Percentiles rank a stretch among this genome's conserved stretches.
phyloP scores from a whole-genome alignment of 2,113 vertebrate species.

The Brachyistius frenatus region DNA sequence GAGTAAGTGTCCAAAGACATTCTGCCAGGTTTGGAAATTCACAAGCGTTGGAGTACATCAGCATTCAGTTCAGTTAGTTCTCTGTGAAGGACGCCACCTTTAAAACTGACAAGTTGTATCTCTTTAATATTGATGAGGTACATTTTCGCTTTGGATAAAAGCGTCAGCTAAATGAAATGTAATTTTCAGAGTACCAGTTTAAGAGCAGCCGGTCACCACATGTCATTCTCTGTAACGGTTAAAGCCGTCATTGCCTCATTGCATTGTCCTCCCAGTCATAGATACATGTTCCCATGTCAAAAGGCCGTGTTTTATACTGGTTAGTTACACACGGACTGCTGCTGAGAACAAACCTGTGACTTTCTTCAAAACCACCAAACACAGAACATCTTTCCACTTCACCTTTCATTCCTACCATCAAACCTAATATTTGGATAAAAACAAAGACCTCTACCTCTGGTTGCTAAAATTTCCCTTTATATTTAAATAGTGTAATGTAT shows the following conservation, averaged over 20 bases:
- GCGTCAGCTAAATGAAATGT: too few species aligned
- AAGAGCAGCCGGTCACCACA: not conserved
- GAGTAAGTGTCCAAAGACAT: too few species aligned
- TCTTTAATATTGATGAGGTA: not conserved
- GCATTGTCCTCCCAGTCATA: not conserved
- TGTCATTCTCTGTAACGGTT: not conserved
- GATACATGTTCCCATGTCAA: not conserved
- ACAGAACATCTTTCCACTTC: not conserved
- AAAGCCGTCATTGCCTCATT: not conserved
- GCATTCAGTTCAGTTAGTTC: not conserved
- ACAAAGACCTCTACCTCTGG: not conserved
- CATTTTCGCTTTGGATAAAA: not conserved
- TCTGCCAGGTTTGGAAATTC: too few species aligned
- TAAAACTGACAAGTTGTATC: not conserved
- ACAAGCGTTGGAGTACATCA: too few species aligned
- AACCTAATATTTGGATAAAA: not conserved
- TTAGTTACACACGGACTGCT: too few species aligned
- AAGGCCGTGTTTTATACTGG: too few species aligned
- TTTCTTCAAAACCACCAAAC: not conserved
- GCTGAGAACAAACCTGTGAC: too few species aligned
- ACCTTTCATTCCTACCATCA: not conserved
- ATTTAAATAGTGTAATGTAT: not conserved
- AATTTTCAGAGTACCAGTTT: not conserved
- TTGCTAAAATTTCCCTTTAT: not conserved
- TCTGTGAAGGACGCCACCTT: not conserved